Evolutionary conservation across 2,797 vertebrate genomes (phyloP), one percentile per base, ranked within the genome.

Genomic region (Sebastes baramenuke): DNA sequence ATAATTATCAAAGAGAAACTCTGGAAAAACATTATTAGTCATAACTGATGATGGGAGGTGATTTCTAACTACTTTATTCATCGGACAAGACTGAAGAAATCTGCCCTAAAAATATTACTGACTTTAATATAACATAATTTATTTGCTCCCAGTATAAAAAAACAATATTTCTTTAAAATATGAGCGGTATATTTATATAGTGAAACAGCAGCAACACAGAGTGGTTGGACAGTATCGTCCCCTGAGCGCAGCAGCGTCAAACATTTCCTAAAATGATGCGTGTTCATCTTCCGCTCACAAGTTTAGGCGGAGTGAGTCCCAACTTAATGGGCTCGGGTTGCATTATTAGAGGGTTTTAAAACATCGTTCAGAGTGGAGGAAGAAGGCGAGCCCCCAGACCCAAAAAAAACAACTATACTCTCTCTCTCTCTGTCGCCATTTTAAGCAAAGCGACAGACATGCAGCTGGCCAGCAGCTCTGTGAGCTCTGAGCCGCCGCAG

Each of bases 391-490:
- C 87, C 88, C 89, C 83, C 83, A 70, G 84, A 59, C 79, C 0
- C 25, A 12, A 12, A n/a, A 64, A 58, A 58, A 82, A 89, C 75
- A 90, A 86, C 75, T 81, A 80, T 72, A 87, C 85, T 78, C 88
- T 80, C 89, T 32, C 85, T 16, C 55, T 14, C 55, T 25, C 77
- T 96, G 95, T 96, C 95, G 96, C 95, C 96, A 96, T 96, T 96
- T 96, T 96, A 95, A 93, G 90, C 94, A 89, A 62, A 89, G 93
- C 95, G 94, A 95, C 95, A 91, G 94, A 95, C 95, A 91, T 92
- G 93, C 93, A 96, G 94, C 93, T 92, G 93, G 93, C 88, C 88
- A 88, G 84, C 83, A 75, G 80, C 24, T 88, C 89, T 81, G 86
- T 90, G 85, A 75, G 80, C 24, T 88, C 88, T 79, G 86, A 91